phyloP scores from a whole-genome alignment of 2,888 invertebrate species.

The Octodonta nipae region DNA sequence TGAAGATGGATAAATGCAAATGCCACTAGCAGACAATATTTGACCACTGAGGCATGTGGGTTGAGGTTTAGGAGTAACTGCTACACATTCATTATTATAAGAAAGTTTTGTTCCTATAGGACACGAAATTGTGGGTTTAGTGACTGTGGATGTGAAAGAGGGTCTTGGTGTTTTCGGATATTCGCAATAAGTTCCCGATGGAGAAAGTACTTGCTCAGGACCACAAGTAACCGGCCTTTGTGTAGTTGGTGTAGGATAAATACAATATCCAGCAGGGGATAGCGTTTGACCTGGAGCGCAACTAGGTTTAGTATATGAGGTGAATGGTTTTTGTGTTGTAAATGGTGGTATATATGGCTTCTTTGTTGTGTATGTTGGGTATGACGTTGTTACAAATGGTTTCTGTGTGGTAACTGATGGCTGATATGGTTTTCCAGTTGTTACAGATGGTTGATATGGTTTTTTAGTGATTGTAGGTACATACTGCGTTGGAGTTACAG shows the following conservation, averaged over 20 bases:
- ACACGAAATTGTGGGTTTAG: neutral
- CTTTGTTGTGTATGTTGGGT: neutral
- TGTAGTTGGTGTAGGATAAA: slow-evolving; percentile 7
- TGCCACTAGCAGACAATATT: too few relatives aligned
- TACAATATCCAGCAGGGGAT: slow-evolving; percentile 12
- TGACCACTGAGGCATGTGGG: too few relatives aligned
- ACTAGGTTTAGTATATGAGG: slow-evolving; percentile 7
- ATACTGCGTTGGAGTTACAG: slow-evolving; percentile 18
- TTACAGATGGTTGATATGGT: slow-evolving; percentile 16
- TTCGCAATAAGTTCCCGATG: slow-evolving; percentile 8
- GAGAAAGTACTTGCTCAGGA: slow-evolving; percentile 12
- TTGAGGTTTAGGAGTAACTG: too few relatives aligned
- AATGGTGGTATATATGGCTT: too few relatives aligned
- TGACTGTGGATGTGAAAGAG: neutral
- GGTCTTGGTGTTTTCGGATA: slow-evolving; percentile 6
- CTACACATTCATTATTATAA: too few relatives aligned
- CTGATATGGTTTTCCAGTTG: slow-evolving; percentile 16
- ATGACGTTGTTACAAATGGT: slow-evolving; percentile 5
- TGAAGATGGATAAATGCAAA: too few relatives aligned
- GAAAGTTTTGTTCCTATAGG: neutral
- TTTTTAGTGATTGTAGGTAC: slow-evolving; percentile 18
- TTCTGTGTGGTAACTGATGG: slow-evolving; percentile 13
- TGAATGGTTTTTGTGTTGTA: slow-evolving; percentile 13
- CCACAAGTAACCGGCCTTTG: slow-evolving; percentile 9
- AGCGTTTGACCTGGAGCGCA: slow-evolving; percentile 10